phyloP scores from a whole-genome alignment of 2,888 invertebrate genomes.

The Andrena dorsata region DNA sequence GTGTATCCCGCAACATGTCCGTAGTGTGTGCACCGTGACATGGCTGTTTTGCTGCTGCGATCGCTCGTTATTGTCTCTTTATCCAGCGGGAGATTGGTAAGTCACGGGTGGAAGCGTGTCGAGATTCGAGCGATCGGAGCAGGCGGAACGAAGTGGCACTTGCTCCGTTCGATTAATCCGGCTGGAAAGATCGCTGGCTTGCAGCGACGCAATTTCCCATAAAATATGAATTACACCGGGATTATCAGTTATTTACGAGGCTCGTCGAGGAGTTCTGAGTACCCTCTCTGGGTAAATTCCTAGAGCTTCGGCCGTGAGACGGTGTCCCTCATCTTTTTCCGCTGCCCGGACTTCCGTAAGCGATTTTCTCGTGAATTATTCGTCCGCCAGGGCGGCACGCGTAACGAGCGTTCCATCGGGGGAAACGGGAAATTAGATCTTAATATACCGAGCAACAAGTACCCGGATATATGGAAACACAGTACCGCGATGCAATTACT shows the following conservation, averaged over 20 bases:
- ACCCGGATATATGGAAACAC: background rate
- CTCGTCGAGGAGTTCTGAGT: background rate
- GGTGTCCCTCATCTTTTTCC: constrained; percentile 1
- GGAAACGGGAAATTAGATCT: constrained; percentile 31
- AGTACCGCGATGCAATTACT: background rate
- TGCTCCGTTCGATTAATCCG: constrained; percentile 26
- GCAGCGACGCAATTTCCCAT: constrained; percentile 8
- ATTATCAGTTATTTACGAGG: constrained; percentile 52
- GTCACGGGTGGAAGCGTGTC: constrained; percentile 20
- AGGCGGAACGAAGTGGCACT: constrained; percentile 17
- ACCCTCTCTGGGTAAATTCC: constrained; percentile 12
- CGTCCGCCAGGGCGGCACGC: background rate
- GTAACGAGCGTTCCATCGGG: constrained; percentile 1
- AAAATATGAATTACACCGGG: constrained; percentile 45
- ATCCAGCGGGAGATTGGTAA: background rate
- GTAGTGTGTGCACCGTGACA: background rate
- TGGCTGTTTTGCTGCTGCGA: background rate
- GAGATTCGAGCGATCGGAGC: constrained; percentile 35
- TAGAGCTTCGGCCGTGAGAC: background rate
- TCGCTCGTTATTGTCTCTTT: background rate
- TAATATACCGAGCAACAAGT: constrained; percentile 38
- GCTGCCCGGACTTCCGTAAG: background rate
- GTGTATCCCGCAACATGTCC: too few relatives aligned
- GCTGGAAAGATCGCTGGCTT: background rate
- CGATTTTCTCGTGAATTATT: constrained; percentile 24